Percentiles rank a stretch among this genome's conserved stretches.
Conservation (phyloP, 2,113 vertebrate genomes). For the Mungos mungo region DNA sequence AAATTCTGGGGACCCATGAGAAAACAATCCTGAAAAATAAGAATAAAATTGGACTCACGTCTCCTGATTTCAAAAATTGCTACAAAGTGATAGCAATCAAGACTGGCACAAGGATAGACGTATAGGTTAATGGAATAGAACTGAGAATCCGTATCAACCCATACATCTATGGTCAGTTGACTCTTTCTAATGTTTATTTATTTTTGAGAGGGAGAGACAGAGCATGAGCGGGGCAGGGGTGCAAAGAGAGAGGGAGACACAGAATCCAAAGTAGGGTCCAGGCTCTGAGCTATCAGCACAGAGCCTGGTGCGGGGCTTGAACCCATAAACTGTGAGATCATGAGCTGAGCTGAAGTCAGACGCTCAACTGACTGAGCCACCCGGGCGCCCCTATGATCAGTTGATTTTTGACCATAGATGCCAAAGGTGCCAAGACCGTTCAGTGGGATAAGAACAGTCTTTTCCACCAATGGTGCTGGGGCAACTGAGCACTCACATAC, state of each 20-base stretch:
- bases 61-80: neutral
- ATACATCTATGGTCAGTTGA: neutral
- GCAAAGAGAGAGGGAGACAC: too few relatives aligned
- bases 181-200: neutral
- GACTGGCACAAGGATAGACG: neutral
- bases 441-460: neutral
- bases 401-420: neutral
- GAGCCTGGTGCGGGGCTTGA: too few relatives aligned
- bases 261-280: too few relatives aligned
- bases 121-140: neutral
- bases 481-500: neutral
- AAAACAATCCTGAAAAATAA: neutral
- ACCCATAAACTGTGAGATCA: too few relatives aligned
- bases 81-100: neutral
- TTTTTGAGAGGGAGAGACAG: too few relatives aligned
- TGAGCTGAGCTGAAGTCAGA: too few relatives aligned
- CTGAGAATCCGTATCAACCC: neutral
- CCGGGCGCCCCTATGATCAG: neutral
- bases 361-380: too few relatives aligned
- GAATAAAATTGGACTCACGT: neutral
- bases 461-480: neutral
- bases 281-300: too few relatives aligned
- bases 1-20: neutral
- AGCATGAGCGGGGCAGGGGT: too few relatives aligned
- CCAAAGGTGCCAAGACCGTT: neutral